Conservation (phyloP, 1,140 invertebrate genomes). For the Diachasma alloeum region DNA sequence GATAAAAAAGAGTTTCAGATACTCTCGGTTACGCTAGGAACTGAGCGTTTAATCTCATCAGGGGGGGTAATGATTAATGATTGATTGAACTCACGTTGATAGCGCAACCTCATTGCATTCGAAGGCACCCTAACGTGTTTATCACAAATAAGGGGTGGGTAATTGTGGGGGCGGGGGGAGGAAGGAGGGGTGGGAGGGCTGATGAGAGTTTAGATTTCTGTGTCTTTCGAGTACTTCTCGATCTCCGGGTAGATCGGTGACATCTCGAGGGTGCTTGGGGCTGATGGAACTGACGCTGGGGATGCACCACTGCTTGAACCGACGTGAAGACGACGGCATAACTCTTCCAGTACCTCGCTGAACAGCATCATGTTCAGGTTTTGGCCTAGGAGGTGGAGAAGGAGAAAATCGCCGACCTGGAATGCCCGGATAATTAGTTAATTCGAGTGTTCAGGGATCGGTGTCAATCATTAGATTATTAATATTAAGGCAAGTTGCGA, state of each 20-base stretch:
- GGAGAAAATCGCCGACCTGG: constrained; percentile 84
- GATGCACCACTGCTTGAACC: constrained; percentile 76
- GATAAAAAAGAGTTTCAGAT: background rate
- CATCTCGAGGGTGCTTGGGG: constrained; percentile 85
- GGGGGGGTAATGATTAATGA: background rate
- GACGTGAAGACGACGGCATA: constrained; percentile 72
- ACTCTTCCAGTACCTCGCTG: constrained; percentile 75
- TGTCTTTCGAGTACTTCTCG: constrained; percentile 80
- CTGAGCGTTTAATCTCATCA: background rate
- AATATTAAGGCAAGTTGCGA: too few species aligned
- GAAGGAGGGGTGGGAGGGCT: too few species aligned
- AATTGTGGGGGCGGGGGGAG: background rate
- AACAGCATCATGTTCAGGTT: constrained; percentile 85
- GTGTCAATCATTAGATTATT: too few species aligned
- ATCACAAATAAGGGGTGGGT: constrained; percentile 46
- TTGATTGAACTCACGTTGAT: background rate
- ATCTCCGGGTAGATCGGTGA: constrained; percentile 83
- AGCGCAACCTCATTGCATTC: background rate
- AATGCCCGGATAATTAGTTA: constrained; percentile 30
- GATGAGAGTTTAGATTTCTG: constrained; percentile 73
- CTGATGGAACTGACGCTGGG: constrained; percentile 80
- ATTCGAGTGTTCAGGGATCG: too few species aligned
- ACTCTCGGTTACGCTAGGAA: background rate
- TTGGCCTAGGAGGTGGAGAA: constrained; percentile 83
- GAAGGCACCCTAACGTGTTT: constrained; percentile 38